Evolutionary conservation across 2,888 invertebrate species (phyloP), one percentile per base, ranked within the genome.

Genomic region (Ophonus ardosiacus): DNA sequence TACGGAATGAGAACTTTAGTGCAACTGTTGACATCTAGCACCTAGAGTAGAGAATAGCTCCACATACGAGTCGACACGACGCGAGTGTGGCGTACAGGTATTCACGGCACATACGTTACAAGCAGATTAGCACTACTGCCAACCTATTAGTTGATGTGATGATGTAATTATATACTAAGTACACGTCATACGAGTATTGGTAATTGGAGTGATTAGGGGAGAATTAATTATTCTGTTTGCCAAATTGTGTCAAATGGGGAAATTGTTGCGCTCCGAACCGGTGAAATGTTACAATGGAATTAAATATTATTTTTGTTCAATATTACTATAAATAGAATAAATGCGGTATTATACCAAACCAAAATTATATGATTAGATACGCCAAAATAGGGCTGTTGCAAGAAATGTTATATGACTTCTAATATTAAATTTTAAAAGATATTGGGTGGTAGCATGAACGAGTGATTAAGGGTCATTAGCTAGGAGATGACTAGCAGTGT

Each of bases 71-170:
- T 24, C 3, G 24, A 31, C 31, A 31, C 31, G 31, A 4, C 31
- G 31, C 5, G 31, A 31, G 31, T 31, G 31, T 31, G 10, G 43
- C 43, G 43, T 51, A 51, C 43, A 51, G 43, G 43, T 51, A 51
- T 51, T 51, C 43, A 51, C 43, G 43, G 43, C 43, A 51, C 43
- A 51, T 51, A 51, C 43, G 43, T 10, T 51, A 51, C 43, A 68
- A 68, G n/a, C 40, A 68, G 68, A 68, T 68, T 38, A 68, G 15
- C 68, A 15, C 31, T 68, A 38, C 68, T 63, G 21, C 63, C 59
- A 59, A 59, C 59, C 63, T 38, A 68, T 68, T 68, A 68, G 68
- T 68, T 68, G 68, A 68, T 68, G 68, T 40, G 68, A 68, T 68
- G 40, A 68, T 68, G 40, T 68, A 68, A 68, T 68, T 68, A 68